Evolutionary conservation across 1,140 invertebrate genomes (phyloP).

Genomic region (Ruditapes philippinarum): DNA sequence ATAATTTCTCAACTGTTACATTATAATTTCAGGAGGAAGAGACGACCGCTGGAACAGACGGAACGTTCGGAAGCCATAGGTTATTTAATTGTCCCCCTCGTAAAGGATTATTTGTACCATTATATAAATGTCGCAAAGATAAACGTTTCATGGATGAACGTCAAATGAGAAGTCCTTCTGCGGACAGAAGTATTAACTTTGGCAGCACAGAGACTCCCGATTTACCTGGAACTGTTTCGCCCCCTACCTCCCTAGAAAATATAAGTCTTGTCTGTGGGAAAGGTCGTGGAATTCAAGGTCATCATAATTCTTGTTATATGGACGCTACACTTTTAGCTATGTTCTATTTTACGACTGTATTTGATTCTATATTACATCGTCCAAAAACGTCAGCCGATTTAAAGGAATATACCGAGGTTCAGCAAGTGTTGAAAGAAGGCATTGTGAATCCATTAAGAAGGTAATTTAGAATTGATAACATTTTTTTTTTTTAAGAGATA

Average conservation of each 20-base stretch:
- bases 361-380: conserved; percentile 95
- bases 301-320: conserved; percentile 99
- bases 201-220: conserved; percentile 92
- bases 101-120: conserved; percentile 92
- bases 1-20: no score
- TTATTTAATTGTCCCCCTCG: conserved; percentile 92
- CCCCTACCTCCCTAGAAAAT: conserved; percentile 87
- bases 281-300: conserved; percentile 95
- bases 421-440: conserved; percentile 95
- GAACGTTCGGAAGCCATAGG: conserved; percentile 90
- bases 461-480: conserved; percentile 82
- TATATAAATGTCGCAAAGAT: conserved; percentile 93
- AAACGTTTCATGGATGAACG: conserved; percentile 89
- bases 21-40: conserved; percentile 91
- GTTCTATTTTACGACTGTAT: conserved; percentile 98
- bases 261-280: conserved; percentile 84
- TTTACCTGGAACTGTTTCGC: conserved; percentile 92
- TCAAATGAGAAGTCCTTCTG: neutral
- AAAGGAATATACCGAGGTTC: conserved; percentile 94
- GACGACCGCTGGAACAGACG: conserved; percentile 91
- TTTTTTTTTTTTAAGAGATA: no score
- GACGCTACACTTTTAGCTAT: conserved; percentile 98
- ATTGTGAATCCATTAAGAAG: conserved; percentile 98
- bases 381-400: conserved; percentile 92
- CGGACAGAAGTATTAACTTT: conserved; percentile 83